A percentile compares a stretch with the other conserved stretches of the same genome.
Conservation (phyloP, 1,140 invertebrate species). For the Pectinophora gossypiella region DNA sequence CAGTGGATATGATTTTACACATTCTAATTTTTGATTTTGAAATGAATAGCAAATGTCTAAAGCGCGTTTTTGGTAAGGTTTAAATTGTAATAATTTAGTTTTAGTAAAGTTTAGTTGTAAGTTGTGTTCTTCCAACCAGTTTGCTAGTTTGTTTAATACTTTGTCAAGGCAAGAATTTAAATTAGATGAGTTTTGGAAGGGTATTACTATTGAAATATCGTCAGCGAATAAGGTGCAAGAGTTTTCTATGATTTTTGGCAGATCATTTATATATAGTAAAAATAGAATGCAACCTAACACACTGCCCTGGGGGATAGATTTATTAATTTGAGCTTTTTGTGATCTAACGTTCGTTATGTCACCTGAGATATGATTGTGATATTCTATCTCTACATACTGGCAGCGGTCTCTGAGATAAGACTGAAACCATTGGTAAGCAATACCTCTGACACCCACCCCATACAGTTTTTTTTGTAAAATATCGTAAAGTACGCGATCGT, state of each 20-base stretch:
- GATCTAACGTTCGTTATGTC: neutral
- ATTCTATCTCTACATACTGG: slow-evolving; percentile 2
- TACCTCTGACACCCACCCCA: neutral
- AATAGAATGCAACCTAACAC: slow-evolving; percentile 4
- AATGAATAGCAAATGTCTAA: slow-evolving; percentile 3
- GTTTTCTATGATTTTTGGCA: neutral
- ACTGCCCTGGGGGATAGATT: slow-evolving; percentile 7
- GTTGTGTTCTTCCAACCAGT: slow-evolving; percentile 1
- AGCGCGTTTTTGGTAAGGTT: slow-evolving; percentile 3
- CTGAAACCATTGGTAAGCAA: slow-evolving; percentile 5
- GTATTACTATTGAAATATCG: slow-evolving; percentile 2
- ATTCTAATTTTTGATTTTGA: neutral
- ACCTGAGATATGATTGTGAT: neutral
- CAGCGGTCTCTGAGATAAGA: slow-evolving; percentile 1
- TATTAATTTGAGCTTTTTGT: neutral
- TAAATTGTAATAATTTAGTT: slow-evolving; percentile 8
- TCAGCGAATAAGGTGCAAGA: slow-evolving; percentile 5
- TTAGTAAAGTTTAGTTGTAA: slow-evolving; percentile 5
- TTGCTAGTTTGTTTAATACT: no score
- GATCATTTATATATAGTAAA: slow-evolving; percentile 8
- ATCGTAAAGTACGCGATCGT: slow-evolving; percentile 4
- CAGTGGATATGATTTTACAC: neutral
- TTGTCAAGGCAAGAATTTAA: no score
- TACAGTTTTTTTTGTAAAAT: slow-evolving; percentile 1
- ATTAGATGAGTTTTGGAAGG: neutral